Percentiles rank a stretch among this genome's conserved stretches.
phyloP scores from a whole-genome alignment of 2,888 invertebrate species.

The Nomada lathburiana region DNA sequence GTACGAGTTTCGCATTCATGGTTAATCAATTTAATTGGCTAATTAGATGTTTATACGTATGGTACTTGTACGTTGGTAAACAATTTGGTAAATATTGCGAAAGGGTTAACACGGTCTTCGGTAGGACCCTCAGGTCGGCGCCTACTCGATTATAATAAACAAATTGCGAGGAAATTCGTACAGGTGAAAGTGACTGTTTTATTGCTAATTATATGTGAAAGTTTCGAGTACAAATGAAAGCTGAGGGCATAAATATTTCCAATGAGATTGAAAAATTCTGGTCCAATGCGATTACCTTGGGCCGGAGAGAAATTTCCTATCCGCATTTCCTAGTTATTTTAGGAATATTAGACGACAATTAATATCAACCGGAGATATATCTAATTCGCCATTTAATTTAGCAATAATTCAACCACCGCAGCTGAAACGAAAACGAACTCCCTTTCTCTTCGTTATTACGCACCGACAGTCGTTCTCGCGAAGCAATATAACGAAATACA shows the following conservation, averaged over 20 bases:
- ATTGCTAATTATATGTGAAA: conserved; percentile 37
- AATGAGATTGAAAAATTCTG: neutral
- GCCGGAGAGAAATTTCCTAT: neutral
- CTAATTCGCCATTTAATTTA: neutral
- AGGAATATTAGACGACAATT: neutral
- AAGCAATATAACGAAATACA: too few species aligned
- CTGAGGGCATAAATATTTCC: neutral
- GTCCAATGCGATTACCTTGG: neutral
- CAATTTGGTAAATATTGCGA: neutral
- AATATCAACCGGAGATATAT: neutral
- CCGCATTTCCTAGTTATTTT: neutral
- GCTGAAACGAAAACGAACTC: neutral
- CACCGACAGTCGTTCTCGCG: too few species aligned
- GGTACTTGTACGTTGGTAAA: too few species aligned
- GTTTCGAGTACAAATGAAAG: conserved; percentile 10
- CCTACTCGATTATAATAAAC: neutral
- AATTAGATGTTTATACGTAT: too few species aligned
- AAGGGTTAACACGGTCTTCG: too few species aligned
- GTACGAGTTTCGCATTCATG: too few species aligned
- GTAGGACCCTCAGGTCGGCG: too few species aligned
- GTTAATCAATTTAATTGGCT: too few species aligned
- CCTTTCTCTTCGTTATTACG: neutral
- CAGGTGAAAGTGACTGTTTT: conserved; percentile 31
- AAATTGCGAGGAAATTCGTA: conserved; percentile 18
- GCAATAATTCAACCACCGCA: neutral